Evolutionary conservation across 2,888 invertebrate genomes (phyloP).

Genomic region (Meteorus colon): DNA sequence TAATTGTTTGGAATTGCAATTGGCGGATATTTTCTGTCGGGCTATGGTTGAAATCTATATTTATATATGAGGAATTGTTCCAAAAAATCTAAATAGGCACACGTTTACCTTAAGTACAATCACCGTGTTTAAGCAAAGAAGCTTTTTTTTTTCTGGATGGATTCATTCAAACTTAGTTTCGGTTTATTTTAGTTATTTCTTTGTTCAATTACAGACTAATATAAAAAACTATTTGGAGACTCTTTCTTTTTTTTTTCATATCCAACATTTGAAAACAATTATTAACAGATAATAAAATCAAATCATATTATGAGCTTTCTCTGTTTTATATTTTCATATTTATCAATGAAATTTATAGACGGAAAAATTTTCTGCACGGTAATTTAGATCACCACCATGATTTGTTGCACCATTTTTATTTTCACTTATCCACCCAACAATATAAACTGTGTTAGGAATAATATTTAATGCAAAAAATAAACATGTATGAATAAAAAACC

Average conservation of each 20-base stretch:
- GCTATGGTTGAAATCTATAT: not conserved
- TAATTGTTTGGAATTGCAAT: not conserved
- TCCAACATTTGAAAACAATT: not conserved
- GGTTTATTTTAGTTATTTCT: slow-evolving; percentile 41
- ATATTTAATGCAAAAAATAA: not conserved
- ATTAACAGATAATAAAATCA: not conserved
- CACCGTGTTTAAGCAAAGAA: slow-evolving; percentile 68
- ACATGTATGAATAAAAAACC: not conserved
- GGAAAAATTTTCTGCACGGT: slow-evolving; percentile 37
- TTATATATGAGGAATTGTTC: slow-evolving; percentile 34
- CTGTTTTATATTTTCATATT: not conserved
- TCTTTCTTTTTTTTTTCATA: slow-evolving; percentile 5
- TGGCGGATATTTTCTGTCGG: not conserved
- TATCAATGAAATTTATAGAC: slow-evolving; percentile 45
- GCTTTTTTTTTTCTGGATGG: slow-evolving; percentile 67
- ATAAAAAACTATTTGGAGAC: slow-evolving; percentile 28
- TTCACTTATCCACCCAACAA: slow-evolving; percentile 14
- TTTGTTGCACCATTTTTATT: slow-evolving; percentile 6
- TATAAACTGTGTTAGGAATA: slow-evolving; percentile 23
- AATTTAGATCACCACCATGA: slow-evolving; percentile 3
- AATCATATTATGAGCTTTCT: not conserved
- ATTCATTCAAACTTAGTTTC: slow-evolving; percentile 63
- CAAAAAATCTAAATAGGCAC: slow-evolving; percentile 62
- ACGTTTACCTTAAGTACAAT: slow-evolving; percentile 69
- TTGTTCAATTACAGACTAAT: slow-evolving; percentile 37